Base-by-base conservation (phyloP, 2,888 invertebrate species). In the Drosophila paracracens region DNA sequence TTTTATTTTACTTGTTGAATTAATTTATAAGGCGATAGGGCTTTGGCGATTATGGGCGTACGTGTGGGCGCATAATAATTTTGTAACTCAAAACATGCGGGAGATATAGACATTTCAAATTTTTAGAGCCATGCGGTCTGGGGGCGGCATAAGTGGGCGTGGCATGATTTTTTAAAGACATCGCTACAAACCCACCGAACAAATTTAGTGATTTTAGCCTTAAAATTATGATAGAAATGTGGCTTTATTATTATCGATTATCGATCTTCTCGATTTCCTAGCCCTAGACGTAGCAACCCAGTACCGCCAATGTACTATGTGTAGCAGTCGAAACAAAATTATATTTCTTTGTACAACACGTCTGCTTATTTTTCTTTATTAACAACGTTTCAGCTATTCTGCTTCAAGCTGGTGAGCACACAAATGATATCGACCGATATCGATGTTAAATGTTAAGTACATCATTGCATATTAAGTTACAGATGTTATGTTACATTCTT, bases 131-230 rank as follows among this genome's bases (percentile, higher is more conserved):
- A 4, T n/a, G n/a, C 1, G n/a, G 10, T 1, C 8, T n/a, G 8
- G 38, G 18, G 4, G 8, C 8, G 18, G 18, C n/a, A 38, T 8
- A n/a, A 31, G 31, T 31, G 8, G 31, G 8, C 31, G 8, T 31
- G 31, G 8, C 31, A 10, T 2, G 10, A n/a, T n/a, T 4, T 40
- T n/a, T 40, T 0, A 2, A 2, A 1, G 10, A n/a, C n/a, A 40
- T n/a, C 40, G 10, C 10, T n/a, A 40, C 4, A 2, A 40, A 11
- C 10, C 4, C n/a, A 40, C 0, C 10, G 4, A n/a, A 1, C 4
- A 10, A n/a, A 10, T 10, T 1, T n/a, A 1, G 1, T n/a, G 4
- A 10, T 4, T n/a, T 1, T 4, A 10, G 4, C n/a, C n/a, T 1
- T n/a, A 4, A n/a, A n/a, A 40, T n/a, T 40, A 4, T 10, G 10